Base-by-base conservation (phyloP, 92 coral and sea anemone species). In the Bergia puertoricense region DNA sequence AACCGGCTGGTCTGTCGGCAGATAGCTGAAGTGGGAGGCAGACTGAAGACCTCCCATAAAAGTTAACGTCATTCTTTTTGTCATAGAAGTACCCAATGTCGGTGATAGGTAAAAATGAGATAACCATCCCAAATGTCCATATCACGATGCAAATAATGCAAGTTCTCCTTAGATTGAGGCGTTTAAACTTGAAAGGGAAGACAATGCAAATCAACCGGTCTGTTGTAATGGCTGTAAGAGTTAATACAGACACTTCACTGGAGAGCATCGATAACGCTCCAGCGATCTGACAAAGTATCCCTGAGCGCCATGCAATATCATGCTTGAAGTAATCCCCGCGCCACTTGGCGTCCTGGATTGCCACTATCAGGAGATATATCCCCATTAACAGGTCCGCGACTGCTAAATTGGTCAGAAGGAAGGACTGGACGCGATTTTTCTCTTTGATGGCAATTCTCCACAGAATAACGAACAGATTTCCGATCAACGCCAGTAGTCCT, bases 331-430 rank as follows among this genome's bases (percentile, higher is more conserved):
- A 92, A 6, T 65, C 86, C 1, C 94, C 94, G 11, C 91, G 69
- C 92, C 91, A 90, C 38, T 51, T 42, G 6, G 85, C 59, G 59
- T 92, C 92, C 48, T 81, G 83, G 50, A 71, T 50, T 0, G 92
- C 94, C 36, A 92, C 82, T 30, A 87, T 92, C 39, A 92, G 51
- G 18, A 92, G 71, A 40, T 92, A 92, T 8, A 86, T 86, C n/a
- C 94, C 94, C 94, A 92, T 92, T 59, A 92, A n/a, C 65, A 92
- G 80, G 85, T 92, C 94, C 3, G 94, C 86, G 2, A 83, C 74
- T 2, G 94, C 94, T 22, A 92, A 88, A 44, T 92, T 90, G 30
- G 92, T 82, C n/a, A 90, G 80, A 2, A 92, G 86, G 45, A 90
- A 86, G 16, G 94, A 92, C 40, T 92, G 89, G 2, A 92, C 90